These are phyloP conservation scores for Loxodonta africana DNA, from an alignment of 2,113 vertebrate species.

Conservation along the genomic window DNA sequence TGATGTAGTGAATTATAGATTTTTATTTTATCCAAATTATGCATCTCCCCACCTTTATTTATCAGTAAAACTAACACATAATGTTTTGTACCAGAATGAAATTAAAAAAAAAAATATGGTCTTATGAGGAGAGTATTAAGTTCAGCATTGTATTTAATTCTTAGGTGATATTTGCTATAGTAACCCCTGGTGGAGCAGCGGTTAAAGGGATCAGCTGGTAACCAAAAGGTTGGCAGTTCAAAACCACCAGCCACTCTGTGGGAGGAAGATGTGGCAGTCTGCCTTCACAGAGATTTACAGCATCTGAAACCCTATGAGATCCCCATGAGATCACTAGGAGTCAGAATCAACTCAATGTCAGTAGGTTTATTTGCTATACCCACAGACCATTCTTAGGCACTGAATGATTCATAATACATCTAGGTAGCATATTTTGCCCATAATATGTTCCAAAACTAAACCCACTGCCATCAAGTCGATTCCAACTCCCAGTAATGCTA, in stretches of 20 bases:
- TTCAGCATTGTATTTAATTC: not conserved
- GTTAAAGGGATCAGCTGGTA: too few species aligned
- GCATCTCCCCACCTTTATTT: not conserved
- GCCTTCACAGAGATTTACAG: too few species aligned
- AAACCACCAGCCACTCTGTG: too few species aligned
- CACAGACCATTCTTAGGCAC: not conserved
- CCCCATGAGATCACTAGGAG: too few species aligned
- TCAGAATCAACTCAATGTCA: too few species aligned
- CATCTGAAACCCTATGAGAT: too few species aligned
- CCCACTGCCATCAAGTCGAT: too few species aligned
- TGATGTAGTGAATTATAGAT: not conserved
- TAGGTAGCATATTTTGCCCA: not conserved
- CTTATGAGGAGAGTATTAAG: not conserved
- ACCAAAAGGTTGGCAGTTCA: too few species aligned
- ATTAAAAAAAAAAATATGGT: not conserved
- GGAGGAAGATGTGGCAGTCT: too few species aligned
- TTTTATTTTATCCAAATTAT: conserved; percentile 51
- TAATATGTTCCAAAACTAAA: not conserved
- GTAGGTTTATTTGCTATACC: not conserved
- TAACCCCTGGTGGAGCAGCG: too few species aligned
- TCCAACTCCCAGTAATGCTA: too few species aligned
- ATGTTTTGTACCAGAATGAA: conserved; percentile 18
- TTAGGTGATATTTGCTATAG: not conserved
- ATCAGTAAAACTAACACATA: not conserved
- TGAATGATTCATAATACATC: not conserved